Evolutionary conservation across 1,140 invertebrate genomes (phyloP).

Genomic region (Trichomalopsis sarcophagae): DNA sequence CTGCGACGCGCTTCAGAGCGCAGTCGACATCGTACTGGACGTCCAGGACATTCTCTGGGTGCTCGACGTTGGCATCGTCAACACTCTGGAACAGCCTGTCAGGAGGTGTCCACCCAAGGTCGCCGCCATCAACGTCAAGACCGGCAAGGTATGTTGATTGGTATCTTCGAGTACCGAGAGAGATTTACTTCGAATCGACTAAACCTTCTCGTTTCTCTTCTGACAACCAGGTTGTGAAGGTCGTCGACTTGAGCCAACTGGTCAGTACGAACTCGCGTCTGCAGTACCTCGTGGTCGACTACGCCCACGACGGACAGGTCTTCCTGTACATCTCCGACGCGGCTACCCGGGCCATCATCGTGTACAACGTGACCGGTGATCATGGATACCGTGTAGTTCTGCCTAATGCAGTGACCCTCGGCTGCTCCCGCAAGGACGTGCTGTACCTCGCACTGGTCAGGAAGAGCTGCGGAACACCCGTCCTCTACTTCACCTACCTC

Average conservation of each 20-base stretch:
- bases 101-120: slow-evolving; percentile 81
- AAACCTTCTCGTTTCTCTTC: neutral
- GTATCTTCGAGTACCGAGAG: neutral
- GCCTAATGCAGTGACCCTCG: slow-evolving; percentile 72
- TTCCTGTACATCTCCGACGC: slow-evolving; percentile 80
- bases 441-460: slow-evolving; percentile 77
- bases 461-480: slow-evolving; percentile 71
- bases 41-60: slow-evolving; percentile 80
- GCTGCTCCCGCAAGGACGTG: slow-evolving; percentile 73
- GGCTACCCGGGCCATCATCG: slow-evolving; percentile 78
- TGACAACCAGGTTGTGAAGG: slow-evolving; percentile 71
- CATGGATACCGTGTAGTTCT: slow-evolving; percentile 76
- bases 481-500: slow-evolving; percentile 78
- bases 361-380: slow-evolving; percentile 76
- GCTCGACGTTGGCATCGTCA: slow-evolving; percentile 80
- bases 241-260: slow-evolving; percentile 76
- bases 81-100: slow-evolving; percentile 79
- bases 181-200: neutral
- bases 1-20: slow-evolving; percentile 78
- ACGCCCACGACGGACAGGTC: slow-evolving; percentile 71
- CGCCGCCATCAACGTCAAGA: slow-evolving; percentile 78
- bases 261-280: slow-evolving; percentile 73
- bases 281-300: slow-evolving; percentile 78
- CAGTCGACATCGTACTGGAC: slow-evolving; percentile 78
- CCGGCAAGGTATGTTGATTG: slow-evolving; percentile 71